Evolutionary conservation across 2,888 invertebrate genomes (phyloP).

Genomic region (Oligia latruncula): DNA sequence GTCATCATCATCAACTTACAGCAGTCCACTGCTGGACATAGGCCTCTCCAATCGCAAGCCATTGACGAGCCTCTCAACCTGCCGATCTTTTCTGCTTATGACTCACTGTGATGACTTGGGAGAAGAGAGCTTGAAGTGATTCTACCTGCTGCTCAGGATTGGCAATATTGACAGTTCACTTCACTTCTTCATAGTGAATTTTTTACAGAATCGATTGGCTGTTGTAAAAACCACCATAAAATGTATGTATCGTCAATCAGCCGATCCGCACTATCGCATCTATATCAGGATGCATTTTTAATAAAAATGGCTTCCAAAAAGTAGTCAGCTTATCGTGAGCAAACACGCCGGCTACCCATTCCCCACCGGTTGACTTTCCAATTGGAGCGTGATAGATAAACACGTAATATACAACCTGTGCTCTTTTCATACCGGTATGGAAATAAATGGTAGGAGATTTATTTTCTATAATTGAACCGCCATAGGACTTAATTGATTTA

Average conservation of each 20-base stretch:
- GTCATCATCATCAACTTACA: too few relatives aligned
- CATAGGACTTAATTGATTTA: constrained; percentile 34
- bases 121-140: too few relatives aligned
- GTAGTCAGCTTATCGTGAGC: constrained; percentile 52
- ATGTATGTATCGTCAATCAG: constrained; percentile 6
- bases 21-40: neutral
- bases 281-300: constrained; percentile 61
- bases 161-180: too few relatives aligned
- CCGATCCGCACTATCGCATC: constrained; percentile 49
- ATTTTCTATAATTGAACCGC: constrained; percentile 27
- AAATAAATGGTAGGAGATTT: constrained; percentile 23
- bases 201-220: too few relatives aligned
- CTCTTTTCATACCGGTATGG: constrained; percentile 22
- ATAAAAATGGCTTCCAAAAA: constrained; percentile 59
- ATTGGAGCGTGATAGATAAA: constrained; percentile 63
- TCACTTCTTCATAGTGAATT: too few relatives aligned
- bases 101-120: too few relatives aligned
- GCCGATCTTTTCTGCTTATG: too few relatives aligned
- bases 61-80: neutral
- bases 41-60: too few relatives aligned
- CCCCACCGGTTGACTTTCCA: constrained; percentile 64
- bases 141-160: too few relatives aligned
- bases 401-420: constrained; percentile 39
- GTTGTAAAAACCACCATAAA: neutral
- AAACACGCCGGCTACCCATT: constrained; percentile 49